Evolutionary conservation across 2,113 vertebrate species (phyloP), one percentile per base, ranked within the genome.

Genomic region (Nesospiza acunhae): DNA sequence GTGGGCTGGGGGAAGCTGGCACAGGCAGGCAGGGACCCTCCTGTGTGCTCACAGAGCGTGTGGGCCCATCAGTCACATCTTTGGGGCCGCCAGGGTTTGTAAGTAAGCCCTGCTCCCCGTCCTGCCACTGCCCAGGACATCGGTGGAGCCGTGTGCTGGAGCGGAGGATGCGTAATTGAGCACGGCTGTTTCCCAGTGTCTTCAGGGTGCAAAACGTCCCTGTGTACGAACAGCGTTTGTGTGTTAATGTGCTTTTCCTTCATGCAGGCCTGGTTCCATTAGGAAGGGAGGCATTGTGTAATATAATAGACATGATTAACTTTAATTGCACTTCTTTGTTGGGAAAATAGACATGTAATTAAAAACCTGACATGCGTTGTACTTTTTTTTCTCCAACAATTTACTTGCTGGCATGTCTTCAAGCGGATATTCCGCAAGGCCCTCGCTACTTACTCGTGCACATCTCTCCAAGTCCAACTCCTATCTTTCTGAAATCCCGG

Each of bases 241-340:
- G 79, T 92, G 89, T 91, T 89, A 92, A 85, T 94, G 82, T 88
- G 86, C 55, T 13, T 77, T 97, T 77, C 69, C 82, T 97, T 96
- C 96, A 92, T 92, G 91, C 89, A 60, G 84, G 93, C 86, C 87
- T 95, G 92, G 89, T 95, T 95, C 93, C 93, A 90, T 96, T 95
- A 95, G 94, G 62, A 82, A 87, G 83, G 78, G 74, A 95, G 80
- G 93, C 77, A 91, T 94, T 97, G 83, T 96, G 59, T 93, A 94
- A 84, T 94, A 93, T 64, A 96, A 95, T 92, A 94, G 94, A 93
- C 94, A 94, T 91, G 58, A 97, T 97, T 96, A 96, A 92, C 84
- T 94, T 97, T 93, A 97, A 96, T 97, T 95, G 74, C 79, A 53
- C 93, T 93, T 89, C 84, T 96, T 97, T 96, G 95, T 97, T 96